A percentile compares a stretch with the other conserved stretches of the same genome.
phyloP scores from a whole-genome alignment of 2,113 vertebrate genomes.

The Tetrao urogallus region DNA sequence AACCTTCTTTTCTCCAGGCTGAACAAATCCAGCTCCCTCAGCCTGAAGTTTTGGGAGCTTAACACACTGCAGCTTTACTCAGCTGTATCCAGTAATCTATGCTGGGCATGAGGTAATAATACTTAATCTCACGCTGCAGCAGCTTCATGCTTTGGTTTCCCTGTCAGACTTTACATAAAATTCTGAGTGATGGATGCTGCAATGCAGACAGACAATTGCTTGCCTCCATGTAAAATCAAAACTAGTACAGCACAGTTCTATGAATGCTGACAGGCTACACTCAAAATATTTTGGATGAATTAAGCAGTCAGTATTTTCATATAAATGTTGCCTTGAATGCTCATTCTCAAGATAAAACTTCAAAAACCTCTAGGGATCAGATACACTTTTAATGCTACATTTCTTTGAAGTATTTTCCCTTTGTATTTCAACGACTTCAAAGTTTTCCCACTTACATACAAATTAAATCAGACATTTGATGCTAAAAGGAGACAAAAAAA shows the following conservation, averaged over 20 bases:
- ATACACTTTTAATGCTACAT: not conserved
- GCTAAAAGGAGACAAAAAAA: not conserved
- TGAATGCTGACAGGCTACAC: not conserved
- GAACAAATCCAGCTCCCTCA: no score
- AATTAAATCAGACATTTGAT: not conserved
- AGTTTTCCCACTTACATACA: conserved; percentile 25
- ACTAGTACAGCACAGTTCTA: not conserved
- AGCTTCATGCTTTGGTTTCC: not conserved
- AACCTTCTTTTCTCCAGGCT: no score
- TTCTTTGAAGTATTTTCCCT: conserved; percentile 45
- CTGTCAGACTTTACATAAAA: fast-evolving
- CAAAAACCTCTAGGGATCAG: conserved; percentile 26
- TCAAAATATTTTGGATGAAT: not conserved
- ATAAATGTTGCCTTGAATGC: not conserved
- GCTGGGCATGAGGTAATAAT: not conserved
- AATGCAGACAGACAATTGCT: fast-evolving
- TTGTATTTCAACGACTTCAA: conserved; percentile 25
- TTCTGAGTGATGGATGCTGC: not conserved
- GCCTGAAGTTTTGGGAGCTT: not conserved
- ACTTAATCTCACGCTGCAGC: not conserved
- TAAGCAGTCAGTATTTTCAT: conserved; percentile 14
- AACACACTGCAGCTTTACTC: not conserved
- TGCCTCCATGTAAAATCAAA: not conserved
- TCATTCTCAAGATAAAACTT: conserved; percentile 41
- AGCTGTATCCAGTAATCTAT: not conserved